Evolutionary conservation across 2,888 invertebrate genomes (phyloP).

Genomic region (Escarpia spicata): DNA sequence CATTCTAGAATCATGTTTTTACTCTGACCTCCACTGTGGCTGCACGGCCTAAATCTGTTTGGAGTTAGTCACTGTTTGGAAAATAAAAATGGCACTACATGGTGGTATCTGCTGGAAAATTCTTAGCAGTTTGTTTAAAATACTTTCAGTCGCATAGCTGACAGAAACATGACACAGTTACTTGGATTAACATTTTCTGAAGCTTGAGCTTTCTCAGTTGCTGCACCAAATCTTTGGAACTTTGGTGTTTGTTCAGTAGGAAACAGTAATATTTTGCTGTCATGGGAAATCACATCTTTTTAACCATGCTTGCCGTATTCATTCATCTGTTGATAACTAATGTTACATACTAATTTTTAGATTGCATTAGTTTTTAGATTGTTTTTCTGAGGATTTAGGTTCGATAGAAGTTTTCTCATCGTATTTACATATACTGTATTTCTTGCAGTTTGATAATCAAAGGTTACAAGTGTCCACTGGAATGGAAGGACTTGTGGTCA

Average conservation of each 20-base stretch:
- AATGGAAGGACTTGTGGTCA: conserved; percentile 86
- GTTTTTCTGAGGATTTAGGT: too few species aligned
- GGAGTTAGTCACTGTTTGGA: not conserved
- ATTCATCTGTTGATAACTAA: too few species aligned
- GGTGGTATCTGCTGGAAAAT: not conserved
- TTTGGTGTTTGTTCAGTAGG: too few species aligned
- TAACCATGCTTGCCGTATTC: too few species aligned
- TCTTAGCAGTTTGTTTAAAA: not conserved
- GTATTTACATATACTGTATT: not conserved
- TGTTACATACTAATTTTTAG: too few species aligned
- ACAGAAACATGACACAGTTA: not conserved
- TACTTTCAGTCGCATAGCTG: not conserved
- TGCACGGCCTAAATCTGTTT: too few species aligned
- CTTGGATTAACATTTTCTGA: not conserved
- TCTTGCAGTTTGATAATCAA: conserved; percentile 75
- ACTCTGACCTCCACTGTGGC: not conserved
- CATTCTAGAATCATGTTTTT: not conserved
- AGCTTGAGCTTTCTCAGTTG: not conserved
- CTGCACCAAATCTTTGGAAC: too few species aligned
- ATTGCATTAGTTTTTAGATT: too few species aligned
- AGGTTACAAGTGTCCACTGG: conserved; percentile 86
- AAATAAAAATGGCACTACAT: not conserved
- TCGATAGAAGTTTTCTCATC: too few species aligned
- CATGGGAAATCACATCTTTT: too few species aligned
- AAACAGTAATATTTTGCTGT: too few species aligned